phyloP scores from a whole-genome alignment of 2,797 vertebrate species.

The Pipistrellus kuhlii region DNA sequence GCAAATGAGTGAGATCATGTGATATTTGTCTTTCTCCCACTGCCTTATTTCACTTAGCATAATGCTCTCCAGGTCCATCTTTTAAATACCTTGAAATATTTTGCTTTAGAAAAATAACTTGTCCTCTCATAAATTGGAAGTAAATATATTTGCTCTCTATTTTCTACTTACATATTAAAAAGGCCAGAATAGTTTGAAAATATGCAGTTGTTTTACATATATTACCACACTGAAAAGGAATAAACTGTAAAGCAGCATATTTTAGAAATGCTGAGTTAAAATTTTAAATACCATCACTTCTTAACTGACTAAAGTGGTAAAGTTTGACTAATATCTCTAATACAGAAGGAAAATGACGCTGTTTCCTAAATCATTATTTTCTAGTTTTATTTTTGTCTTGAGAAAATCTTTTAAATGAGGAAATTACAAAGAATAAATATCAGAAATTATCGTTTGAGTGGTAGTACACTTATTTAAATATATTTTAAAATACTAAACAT shows the following conservation, averaged over 20 bases:
- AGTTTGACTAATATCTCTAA: neutral
- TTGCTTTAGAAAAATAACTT: slow-evolving; percentile 61
- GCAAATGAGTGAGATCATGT: too few species aligned
- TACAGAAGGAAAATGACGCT: slow-evolving; percentile 20
- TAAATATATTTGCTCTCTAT: slow-evolving; percentile 54
- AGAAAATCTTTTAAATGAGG: slow-evolving; percentile 29
- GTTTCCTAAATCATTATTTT: slow-evolving; percentile 27
- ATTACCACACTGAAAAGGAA: neutral
- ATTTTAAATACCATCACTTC: slow-evolving; percentile 22
- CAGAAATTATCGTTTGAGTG: slow-evolving; percentile 51
- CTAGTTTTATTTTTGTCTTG: slow-evolving; percentile 54
- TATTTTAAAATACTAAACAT: slow-evolving; percentile 44
- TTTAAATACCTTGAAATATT: slow-evolving; percentile 58
- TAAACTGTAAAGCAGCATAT: slow-evolving; percentile 17
- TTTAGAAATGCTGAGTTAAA: slow-evolving; percentile 55
- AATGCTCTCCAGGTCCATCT: too few species aligned
- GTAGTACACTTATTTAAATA: slow-evolving; percentile 38
- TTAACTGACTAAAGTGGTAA: slow-evolving; percentile 56
- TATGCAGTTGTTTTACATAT: neutral
- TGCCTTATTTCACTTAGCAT: too few species aligned
- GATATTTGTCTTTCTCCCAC: too few species aligned
- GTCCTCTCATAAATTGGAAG: slow-evolving; percentile 45
- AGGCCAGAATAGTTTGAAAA: slow-evolving; percentile 54
- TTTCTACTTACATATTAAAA: slow-evolving; percentile 55
- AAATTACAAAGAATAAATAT: slow-evolving; percentile 59